Evolutionary conservation across 2,113 vertebrate genomes (phyloP), one percentile per base, ranked within the genome.

Genomic region (Rhinolophus ferrumequinum): DNA sequence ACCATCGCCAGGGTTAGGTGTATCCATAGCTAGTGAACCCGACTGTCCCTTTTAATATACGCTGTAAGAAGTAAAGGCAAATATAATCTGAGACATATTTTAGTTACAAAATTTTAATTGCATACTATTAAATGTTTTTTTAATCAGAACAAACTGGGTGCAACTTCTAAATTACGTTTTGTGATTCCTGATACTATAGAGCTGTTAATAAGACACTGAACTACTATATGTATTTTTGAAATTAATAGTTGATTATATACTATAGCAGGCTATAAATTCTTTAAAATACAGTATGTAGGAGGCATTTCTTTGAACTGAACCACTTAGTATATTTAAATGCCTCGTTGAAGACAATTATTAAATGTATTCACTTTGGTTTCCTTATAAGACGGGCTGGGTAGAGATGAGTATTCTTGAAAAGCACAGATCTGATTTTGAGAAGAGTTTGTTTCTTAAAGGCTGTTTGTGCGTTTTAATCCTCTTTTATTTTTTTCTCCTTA

Each of bases 291-390:
- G 52, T 60, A 35, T 38, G 64, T 73, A 79, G 70, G 72, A 73
- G 50, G 91, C 69, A 30, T 88, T 93, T 95, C 52, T 95, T 69
- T 82, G 52, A 58, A 66, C 64, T 11, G 52, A 70, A 33, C 33
- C 67, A 2, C 54, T 87, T 76, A 47, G 24, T 60, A 7, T 73
- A 47, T 81, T 67, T 60, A 75, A 91, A 38, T 47, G 21, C 44
- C 58, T 95, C n/a, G 1, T 67, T n/a, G 52, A 19, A 66, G 69
- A 56, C 50, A 52, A 70, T 90, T 60, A 11, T 56, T 81, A 50
- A 30, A 28, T 83, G 44, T 77, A 6, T 97, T 85, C 76, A 44
- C 3, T 38, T 88, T 21, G 3, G n/a, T 58, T 89, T 85, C 41
- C 62, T 35, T 44, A 2, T 64, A 47, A 69, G 70, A 41, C 44